Base-by-base conservation (phyloP, 1,140 invertebrate genomes). In the Drosophila novamexicana region DNA sequence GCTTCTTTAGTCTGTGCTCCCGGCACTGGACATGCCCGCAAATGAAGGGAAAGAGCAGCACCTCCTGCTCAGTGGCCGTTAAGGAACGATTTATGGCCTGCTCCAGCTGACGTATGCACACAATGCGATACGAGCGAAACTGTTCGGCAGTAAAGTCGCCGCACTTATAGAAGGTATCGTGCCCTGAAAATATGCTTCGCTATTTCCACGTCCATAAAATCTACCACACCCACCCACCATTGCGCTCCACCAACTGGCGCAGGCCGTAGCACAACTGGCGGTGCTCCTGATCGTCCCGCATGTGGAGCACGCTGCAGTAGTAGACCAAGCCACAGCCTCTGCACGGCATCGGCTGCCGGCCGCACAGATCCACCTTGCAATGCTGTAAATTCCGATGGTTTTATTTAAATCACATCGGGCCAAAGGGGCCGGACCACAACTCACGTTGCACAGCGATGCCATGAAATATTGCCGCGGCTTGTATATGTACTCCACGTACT, bases 61-160 rank as follows among this genome's bases (percentile, higher is more conserved):
- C 94, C 77, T 96, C 96, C 57, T 94, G 94, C 77, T 96, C 95
- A 92, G 94, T 95, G 0, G 95, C 93, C 9, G 94, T 92, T 22
- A 96, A 77, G 6, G 90, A 81, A 39, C 95, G 93, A 42, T 94
- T 93, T 4, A 96, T 82, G 1, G 93, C 91, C 47, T 94, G 93
- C 75, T 95, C 94, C 52, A 95, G 93, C 2, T 94, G 93, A 0
- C 94, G 92, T 40, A 96, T 94, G 74, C 94, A 92, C 58, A 95
- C 93, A 83, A 95, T 93, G 14, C 95, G 91, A 14, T 95, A 93
- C 1, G 94, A 91, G 1, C 95, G 92, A 77, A 95, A 96, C 62
- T 94, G 93, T 1, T 95, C 94, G 10, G 93, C 92, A 6, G 81
- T 93, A 29, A 94, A 85, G n/a, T 93, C 91, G 44, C 93, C 91